A percentile compares a stretch with the other conserved stretches of the same genome.
phyloP scores from a whole-genome alignment of 2,113 vertebrate species.

The Pleuronectes platessa region DNA sequence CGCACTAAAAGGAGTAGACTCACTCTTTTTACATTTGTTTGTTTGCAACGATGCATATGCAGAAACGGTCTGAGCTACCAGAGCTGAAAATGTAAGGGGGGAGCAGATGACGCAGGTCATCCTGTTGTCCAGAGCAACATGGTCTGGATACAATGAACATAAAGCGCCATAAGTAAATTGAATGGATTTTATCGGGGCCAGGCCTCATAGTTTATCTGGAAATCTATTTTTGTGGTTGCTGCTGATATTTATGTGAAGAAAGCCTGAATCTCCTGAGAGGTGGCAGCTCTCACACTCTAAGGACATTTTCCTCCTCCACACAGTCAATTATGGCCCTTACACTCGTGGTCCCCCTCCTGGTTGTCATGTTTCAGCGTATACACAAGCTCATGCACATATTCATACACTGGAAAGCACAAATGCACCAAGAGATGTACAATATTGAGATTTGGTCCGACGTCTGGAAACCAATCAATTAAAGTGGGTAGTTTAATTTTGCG shows the following conservation, averaged over 20 bases:
- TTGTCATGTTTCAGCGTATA: constrained; percentile 6
- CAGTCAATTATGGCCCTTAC: constrained; percentile 24
- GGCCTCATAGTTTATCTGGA: constrained; percentile 38
- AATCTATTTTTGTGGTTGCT: constrained; percentile 41
- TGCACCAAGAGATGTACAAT: neutral
- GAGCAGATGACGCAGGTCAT: constrained; percentile 3
- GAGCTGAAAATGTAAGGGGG: constrained; percentile 2
- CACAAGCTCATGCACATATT: neutral
- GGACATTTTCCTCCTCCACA: constrained; percentile 42
- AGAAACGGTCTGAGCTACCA: neutral
- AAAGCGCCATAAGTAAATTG: constrained; percentile 28
- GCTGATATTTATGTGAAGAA: constrained; percentile 45
- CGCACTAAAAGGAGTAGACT: constrained; percentile 1
- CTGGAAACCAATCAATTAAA: constrained; percentile 7
- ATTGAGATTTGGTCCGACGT: neutral
- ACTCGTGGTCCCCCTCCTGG: constrained; percentile 2
- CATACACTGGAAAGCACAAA: neutral
- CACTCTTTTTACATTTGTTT: neutral
- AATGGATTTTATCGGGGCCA: constrained; percentile 27
- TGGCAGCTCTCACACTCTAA: constrained; percentile 3
- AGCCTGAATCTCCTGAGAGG: constrained; percentile 32
- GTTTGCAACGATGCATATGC: constrained; percentile 5
- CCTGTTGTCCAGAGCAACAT: neutral
- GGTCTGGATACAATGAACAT: neutral
- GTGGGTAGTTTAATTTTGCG: neutral